These are phyloP conservation scores for Pollenia griseotomentosa DNA, from an alignment of 2,888 invertebrate species.

Conservation along the genomic window DNA sequence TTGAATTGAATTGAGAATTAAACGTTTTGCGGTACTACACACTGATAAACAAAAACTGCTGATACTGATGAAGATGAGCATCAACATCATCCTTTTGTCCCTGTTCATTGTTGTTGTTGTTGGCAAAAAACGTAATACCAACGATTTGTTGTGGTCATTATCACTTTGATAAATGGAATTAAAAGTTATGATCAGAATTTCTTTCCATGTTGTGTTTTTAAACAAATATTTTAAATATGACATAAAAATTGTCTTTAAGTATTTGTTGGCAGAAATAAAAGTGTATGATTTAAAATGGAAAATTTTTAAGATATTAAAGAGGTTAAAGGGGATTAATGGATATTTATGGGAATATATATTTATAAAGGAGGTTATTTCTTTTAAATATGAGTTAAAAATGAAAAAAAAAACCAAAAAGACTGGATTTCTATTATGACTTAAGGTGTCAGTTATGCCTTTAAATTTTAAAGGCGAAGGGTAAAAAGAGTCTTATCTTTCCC, in stretches of 20 bases:
- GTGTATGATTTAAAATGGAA: background rate
- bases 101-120: background rate
- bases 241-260: constrained; percentile 34
- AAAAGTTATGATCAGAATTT: constrained; percentile 41
- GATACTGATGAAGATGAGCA: background rate
- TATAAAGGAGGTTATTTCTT: too few species aligned
- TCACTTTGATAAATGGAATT: constrained; percentile 21
- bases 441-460: too few species aligned
- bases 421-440: too few species aligned
- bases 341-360: background rate
- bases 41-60: constrained; percentile 2
- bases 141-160: constrained; percentile 12
- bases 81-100: constrained; percentile 5
- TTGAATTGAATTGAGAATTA: constrained; percentile 59
- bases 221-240: constrained; percentile 58
- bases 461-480: too few species aligned
- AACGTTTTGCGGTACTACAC: constrained; percentile 52
- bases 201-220: constrained; percentile 14
- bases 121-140: background rate
- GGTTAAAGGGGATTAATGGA: background rate
- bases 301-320: constrained; percentile 15
- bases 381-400: background rate
- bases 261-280: background rate
- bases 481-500: too few species aligned
- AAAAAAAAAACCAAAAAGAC: background rate